Conservation (phyloP, 2,797 vertebrate species). For the Lepilemur ruficaudatus region DNA sequence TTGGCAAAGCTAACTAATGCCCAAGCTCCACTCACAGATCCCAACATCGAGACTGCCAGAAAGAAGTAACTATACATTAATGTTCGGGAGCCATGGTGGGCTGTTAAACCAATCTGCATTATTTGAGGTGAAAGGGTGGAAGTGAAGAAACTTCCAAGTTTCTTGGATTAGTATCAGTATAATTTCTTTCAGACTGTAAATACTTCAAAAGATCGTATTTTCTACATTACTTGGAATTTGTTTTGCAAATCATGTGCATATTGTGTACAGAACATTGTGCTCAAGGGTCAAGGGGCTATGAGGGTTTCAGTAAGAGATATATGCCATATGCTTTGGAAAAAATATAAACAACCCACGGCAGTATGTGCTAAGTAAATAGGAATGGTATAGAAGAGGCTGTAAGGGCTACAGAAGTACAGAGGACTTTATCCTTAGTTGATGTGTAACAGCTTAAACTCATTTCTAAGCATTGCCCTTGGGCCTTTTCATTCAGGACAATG, state of each 20-base stretch:
- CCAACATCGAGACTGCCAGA: slow-evolving; percentile 55
- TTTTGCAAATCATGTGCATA: slow-evolving; percentile 64
- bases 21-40: slow-evolving; percentile 57
- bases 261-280: slow-evolving; percentile 52
- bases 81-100: slow-evolving; percentile 44
- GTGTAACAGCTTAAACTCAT: slow-evolving; percentile 54
- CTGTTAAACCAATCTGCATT: slow-evolving; percentile 68
- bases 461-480: slow-evolving; percentile 55
- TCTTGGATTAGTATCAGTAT: slow-evolving; percentile 68
- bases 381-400: neutral
- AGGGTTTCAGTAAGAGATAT: neutral
- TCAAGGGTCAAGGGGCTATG: neutral
- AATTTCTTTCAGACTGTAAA: slow-evolving; percentile 70
- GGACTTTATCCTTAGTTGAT: slow-evolving; percentile 55
- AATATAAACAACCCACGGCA: slow-evolving; percentile 1
- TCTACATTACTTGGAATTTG: slow-evolving; percentile 63
- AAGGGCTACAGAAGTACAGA: neutral
- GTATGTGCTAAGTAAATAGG: neutral
- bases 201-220: slow-evolving; percentile 63
- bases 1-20: slow-evolving; percentile 71
- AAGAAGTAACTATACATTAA: slow-evolving; percentile 64
- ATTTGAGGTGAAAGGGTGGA: slow-evolving; percentile 65
- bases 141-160: slow-evolving; percentile 58
- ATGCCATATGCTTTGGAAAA: slow-evolving; percentile 33
- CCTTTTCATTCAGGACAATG: slow-evolving; percentile 42